Base-by-base conservation (phyloP, 2,888 invertebrate genomes). In the Tachina lurida region DNA sequence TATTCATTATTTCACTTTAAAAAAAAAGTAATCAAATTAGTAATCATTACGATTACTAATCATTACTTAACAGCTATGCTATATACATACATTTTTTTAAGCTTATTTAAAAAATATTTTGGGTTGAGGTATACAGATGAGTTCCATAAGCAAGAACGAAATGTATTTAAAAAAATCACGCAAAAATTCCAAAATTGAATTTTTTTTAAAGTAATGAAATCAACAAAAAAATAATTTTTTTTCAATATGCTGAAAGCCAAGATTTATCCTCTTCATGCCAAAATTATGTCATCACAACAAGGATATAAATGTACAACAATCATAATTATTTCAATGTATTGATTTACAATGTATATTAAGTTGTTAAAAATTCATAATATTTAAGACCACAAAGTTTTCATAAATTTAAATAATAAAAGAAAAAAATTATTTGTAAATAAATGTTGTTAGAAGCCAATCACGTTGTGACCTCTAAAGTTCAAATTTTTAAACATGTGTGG, bases 381-480 rank as follows among this genome's bases (percentile, higher is more conserved):
- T 74, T 58, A 68, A 80, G 60, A 13, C 45, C 49, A 60, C 43
- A 19, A 67, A 49, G 47, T 10, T 45, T 49, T 71, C 9, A 65
- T 17, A 41, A n/a, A 31, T 73, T 17, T 58, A 41, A 56, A 45
- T 4, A 58, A 17, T 31, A 47, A n/a, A 31, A 31, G 3, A 52
- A 49, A 45, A 19, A 47, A 10, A 71, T 47, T 60, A 54, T 74
- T 73, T 68, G 52, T 39, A 54, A 67, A 75, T 39, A 54, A 67
- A 75, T 45, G 12, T 81, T 81, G 76, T 83, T 86, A 86, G 86
- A 83, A 86, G 86, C 86, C 79, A 80, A 80, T 87, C 87, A 87
- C 87, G 87, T 87, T 87, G 47, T 87, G 87, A 87, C 86, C 87
- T 87, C 71, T 22, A 84, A 81, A 87, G 87, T 84, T 87, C 86